Evolutionary conservation across 2,113 vertebrate genomes (phyloP), one percentile per base, ranked within the genome.

Genomic region (Formicarius rufipectus): DNA sequence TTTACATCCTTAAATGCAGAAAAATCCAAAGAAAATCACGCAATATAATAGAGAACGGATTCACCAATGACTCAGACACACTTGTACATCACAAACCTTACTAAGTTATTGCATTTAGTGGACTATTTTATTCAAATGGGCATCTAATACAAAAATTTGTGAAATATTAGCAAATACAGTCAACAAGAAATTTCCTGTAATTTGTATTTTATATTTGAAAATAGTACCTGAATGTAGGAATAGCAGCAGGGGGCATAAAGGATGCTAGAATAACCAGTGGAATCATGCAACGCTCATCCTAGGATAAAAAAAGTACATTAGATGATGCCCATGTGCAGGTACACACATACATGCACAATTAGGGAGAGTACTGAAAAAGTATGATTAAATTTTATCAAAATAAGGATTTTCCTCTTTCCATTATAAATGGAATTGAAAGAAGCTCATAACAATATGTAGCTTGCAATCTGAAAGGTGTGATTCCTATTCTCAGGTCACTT

Each of bases 181-280:
- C 40, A 90, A n/a, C 3, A 37, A 52, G 22, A 84, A 63, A 58
- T 62, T 53, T 33, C 9, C 39, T 20, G 22, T 42, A 11, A 87
- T 27, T 78, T 19, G 2, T 13, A 66, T 47, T 84, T 58, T 80
- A 72, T 9, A 18, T 64, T 83, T 44, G 13, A 88, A 76, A 89
- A 56, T 7, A 59, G 60, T 97, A 99, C 99, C 99, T 99, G 98
- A 99, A 99, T 5, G 98, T 96, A 71, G 98, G 98, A 90, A 99
- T 97, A 10, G 98, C 78, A 30, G 98, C 93, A 24, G 98, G 96
- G 2, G 99, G 98, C 98, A 99, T 97, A 60, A 99, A 98, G 45
- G 99, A 99, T 78, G 99, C 98, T 77, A 99, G 95, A n/a, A 99
- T 98, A 50, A 99, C 94, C 79, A 99, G 95, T 16, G 99, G 98